Evolutionary conservation across 2,888 invertebrate species (phyloP).

Genomic region (Andrena marginata): DNA sequence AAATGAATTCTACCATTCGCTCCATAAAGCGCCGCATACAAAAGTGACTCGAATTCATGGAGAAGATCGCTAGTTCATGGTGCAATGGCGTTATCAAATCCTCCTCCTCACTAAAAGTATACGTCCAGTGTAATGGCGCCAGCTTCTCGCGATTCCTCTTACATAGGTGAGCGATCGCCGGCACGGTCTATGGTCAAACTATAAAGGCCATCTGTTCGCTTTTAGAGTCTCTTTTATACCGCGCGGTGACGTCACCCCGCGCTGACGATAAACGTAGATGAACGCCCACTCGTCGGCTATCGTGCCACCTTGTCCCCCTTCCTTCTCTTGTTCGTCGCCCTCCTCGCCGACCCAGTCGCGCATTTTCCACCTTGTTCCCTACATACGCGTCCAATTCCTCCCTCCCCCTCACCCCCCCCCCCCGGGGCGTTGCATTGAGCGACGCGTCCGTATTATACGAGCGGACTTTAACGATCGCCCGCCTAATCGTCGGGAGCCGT

Average conservation of each 20-base stretch:
- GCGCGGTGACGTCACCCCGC: slow-evolving; percentile 69
- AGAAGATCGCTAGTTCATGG: background rate
- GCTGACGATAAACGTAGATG: slow-evolving; percentile 73
- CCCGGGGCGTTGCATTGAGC: slow-evolving; percentile 32
- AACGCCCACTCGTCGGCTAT: slow-evolving; percentile 64
- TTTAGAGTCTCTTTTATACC: slow-evolving; percentile 75
- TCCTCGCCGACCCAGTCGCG: background rate
- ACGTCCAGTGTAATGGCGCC: slow-evolving; percentile 60
- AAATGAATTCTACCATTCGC: no score
- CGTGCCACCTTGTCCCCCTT: slow-evolving; percentile 54
- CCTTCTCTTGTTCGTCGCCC: slow-evolving; percentile 20
- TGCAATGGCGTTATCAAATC: background rate
- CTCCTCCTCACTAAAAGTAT: background rate
- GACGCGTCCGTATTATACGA: slow-evolving; percentile 51
- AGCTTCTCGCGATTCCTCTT: slow-evolving; percentile 65
- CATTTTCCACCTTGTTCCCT: slow-evolving; percentile 33
- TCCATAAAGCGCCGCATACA: no score
- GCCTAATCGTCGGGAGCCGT: slow-evolving; percentile 61
- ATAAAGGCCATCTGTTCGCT: slow-evolving; percentile 81
- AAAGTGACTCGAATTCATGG: background rate
- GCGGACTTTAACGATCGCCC: slow-evolving; percentile 63
- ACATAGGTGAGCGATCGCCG: slow-evolving; percentile 32
- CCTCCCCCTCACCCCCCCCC: background rate
- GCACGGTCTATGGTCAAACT: slow-evolving; percentile 71
- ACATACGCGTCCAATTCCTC: slow-evolving; percentile 40